Evolutionary conservation across 1,140 invertebrate genomes (phyloP), one percentile per base, ranked within the genome.

Genomic region (Pteromalus puparum): DNA sequence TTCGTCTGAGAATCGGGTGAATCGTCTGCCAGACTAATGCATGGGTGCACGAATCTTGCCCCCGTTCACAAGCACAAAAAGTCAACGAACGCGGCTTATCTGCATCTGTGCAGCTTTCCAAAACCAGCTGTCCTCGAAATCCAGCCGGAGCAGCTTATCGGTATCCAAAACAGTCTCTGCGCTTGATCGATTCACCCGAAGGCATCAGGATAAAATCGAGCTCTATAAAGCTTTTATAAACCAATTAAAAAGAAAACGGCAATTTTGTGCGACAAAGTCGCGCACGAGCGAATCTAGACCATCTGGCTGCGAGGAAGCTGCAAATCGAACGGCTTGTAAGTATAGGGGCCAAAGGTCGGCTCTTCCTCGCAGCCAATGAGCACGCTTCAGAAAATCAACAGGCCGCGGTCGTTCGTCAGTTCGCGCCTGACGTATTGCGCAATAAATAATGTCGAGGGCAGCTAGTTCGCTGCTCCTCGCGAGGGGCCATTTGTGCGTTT

Each of bases 391-490:
- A 83, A 83, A 83, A 77, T 83, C 82, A 70, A 75, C 53, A 82
- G 30, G 13, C 74, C 13, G 10, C 46, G 26, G 76, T 79, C 67
- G 65, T 79, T 61, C 75, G 75, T 83, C 83, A 80, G 42, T 48
- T 65, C 34, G 72, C 46, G 53, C 10, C 2, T 75, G 77, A 73
- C 48, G 67, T 26, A 84, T 80, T 80, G 83, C 67, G 77, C 77
- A 80, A 84, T 84, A 84, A 84, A 84, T 80, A 84, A 84, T 65
- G 53, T 5, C 42, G 1, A 15, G 46, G 46, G 46, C n/a, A 73
- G n/a, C 61, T 15, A 26, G 78, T 24, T 10, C 65, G 4, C 21
- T 75, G 68, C 6, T 26, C 0, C 74, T 76, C 42, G 48, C 21
- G 42, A 73, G 21, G 38, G 28, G 65, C 12, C 10, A 24, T 80